These are phyloP conservation scores for Montipora sp. DNA, from an alignment of 64 coral and sea anemone genomes.

Conservation along the genomic window DNA sequence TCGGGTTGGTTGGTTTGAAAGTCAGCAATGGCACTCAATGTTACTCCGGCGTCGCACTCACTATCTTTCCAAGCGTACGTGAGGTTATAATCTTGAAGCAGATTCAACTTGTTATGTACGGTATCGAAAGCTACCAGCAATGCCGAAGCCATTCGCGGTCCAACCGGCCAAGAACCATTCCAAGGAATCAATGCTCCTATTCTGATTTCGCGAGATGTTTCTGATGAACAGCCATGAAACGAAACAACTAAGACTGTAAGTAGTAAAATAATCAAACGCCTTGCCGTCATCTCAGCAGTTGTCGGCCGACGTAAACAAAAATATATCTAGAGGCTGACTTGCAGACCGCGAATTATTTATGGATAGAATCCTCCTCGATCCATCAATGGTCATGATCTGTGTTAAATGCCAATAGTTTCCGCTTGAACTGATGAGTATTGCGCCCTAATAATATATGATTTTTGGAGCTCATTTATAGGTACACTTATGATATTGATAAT, in stretches of 20 bases:
- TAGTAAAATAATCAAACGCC: background rate
- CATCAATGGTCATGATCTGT: too few relatives aligned
- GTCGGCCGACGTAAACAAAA: background rate
- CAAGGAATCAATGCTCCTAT: conserved; percentile 70
- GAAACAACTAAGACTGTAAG: background rate
- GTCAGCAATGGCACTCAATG: conserved; percentile 62
- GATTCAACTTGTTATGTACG: conserved; percentile 14
- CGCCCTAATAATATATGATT: too few relatives aligned
- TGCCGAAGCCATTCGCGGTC: conserved; percentile 59
- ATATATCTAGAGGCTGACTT: background rate
- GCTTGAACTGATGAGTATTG: too few relatives aligned
- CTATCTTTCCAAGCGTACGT: conserved; percentile 72
- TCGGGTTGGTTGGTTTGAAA: conserved; percentile 31
- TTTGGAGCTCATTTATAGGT: too few relatives aligned
- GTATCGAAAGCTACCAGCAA: conserved; percentile 54
- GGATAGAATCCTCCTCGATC: too few relatives aligned
- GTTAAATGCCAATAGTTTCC: too few relatives aligned
- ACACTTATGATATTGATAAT: too few relatives aligned
- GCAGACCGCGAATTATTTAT: too few relatives aligned
- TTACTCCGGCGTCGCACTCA: conserved; percentile 57
- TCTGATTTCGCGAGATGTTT: conserved; percentile 44
- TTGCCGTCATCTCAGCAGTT: conserved; percentile 14
- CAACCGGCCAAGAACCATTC: conserved; percentile 73
- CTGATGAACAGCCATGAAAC: background rate
- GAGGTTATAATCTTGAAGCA: conserved; percentile 67